Evolutionary conservation across 2,888 invertebrate genomes (phyloP), one percentile per base, ranked within the genome.

Genomic region (Malthinus seriepunctatus): DNA sequence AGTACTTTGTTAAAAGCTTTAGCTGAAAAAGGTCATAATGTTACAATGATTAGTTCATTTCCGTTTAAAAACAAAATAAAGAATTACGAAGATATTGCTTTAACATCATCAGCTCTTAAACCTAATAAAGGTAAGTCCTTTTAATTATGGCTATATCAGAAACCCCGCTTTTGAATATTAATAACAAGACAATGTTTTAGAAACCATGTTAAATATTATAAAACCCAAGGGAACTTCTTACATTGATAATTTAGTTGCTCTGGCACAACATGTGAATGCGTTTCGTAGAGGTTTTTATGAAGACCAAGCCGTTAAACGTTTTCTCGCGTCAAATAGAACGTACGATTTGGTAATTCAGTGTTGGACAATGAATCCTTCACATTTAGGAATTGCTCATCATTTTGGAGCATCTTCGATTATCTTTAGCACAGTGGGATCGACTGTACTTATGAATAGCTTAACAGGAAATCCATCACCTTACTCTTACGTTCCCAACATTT

Each of bases 11-110:
- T 84, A 62, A 78, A 79, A 44, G 82, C 81, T 65, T 73, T 85
- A 39, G 82, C 82, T 9, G 78, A 76, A 66, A 76, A 80, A 15
- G 80, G 83, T 55, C 83, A 85, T 68, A 79, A 84, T 60, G 81
- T 85, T 51, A 83, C 83, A 23, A 78, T 84, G 66, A 78, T 84
- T 45, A 72, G 70, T 62, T 65, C 71, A 0, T 71, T 64, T 62
- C 67, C 69, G 0, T 48, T 65, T 9, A 57, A 64, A 34, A 42
- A 64, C 35, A 53, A 62, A 4, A 48, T 65, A 5, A 50, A 65
- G 10, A 72, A 72, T 52, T 71, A 69, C 48, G 65, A 64, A 1
- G 68, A 71, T 49, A 56, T 71, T 11, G 39, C 63, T 9, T 12
- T 59, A 46, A 42, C 10, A 42, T 3, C 15, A 5, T 5, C 23